phyloP scores from a whole-genome alignment of 1,140 invertebrate species.

The Apis florea region DNA sequence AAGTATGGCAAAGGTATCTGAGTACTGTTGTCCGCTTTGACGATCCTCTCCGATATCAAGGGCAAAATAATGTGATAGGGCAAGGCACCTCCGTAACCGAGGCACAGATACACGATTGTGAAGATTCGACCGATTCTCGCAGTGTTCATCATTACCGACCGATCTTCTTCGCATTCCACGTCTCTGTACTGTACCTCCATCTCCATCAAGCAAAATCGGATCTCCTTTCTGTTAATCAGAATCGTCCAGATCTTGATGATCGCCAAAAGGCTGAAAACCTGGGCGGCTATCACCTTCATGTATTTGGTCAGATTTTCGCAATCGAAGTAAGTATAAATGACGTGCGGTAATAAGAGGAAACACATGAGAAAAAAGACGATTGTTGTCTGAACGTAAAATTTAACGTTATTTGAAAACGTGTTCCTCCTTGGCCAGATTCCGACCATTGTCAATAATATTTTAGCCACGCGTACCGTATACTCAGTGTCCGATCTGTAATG shows the following conservation, averaged over 20 bases:
- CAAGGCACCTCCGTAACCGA: slow-evolving; percentile 73
- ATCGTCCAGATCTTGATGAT: slow-evolving; percentile 75
- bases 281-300: slow-evolving; percentile 76
- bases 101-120: slow-evolving; percentile 68
- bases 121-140: slow-evolving; percentile 72
- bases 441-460: slow-evolving; percentile 68
- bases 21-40: slow-evolving; percentile 69
- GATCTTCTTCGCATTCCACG: slow-evolving; percentile 66
- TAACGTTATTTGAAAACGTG: slow-evolving; percentile 35
- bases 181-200: slow-evolving; percentile 70
- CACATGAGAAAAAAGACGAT: slow-evolving; percentile 70
- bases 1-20: slow-evolving; percentile 75
- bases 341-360: slow-evolving; percentile 70
- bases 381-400: slow-evolving; percentile 59
- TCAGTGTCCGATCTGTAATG: slow-evolving; percentile 64
- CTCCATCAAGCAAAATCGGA: slow-evolving; percentile 67
- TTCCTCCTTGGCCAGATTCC: slow-evolving; percentile 73
- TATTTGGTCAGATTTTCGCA: slow-evolving; percentile 71
- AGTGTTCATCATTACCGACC: slow-evolving; percentile 68
- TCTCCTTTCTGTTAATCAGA: slow-evolving; percentile 69
- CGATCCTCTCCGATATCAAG: slow-evolving; percentile 65
- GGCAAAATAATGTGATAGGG: slow-evolving; percentile 76
- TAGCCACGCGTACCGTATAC: slow-evolving; percentile 68
- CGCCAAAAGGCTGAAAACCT: slow-evolving; percentile 73
- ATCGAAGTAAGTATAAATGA: slow-evolving; percentile 71